Percentiles rank a stretch among this genome's conserved stretches.
Evolutionary conservation across 2,888 invertebrate species (phyloP).

Genomic region (Eupithecia inturbata): DNA sequence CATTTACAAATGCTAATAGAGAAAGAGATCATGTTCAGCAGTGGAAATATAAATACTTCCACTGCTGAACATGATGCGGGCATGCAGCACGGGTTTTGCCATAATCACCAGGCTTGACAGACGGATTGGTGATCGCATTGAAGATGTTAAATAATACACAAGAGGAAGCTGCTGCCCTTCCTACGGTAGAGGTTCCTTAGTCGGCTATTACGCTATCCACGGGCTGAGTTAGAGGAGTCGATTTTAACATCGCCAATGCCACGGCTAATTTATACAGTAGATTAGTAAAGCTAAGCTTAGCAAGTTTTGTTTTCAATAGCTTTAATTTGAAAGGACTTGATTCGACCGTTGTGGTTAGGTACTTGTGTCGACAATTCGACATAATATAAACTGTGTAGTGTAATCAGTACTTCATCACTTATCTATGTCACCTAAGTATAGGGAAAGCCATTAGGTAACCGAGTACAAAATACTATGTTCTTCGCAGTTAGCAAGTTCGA

Average conservation of each 20-base stretch:
- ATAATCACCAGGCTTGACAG: too few relatives aligned
- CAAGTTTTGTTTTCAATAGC: too few relatives aligned
- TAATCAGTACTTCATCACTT: background rate
- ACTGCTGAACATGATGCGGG: background rate
- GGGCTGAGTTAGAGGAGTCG: background rate
- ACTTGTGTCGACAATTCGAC: background rate
- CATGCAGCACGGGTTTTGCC: background rate
- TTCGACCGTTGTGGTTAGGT: background rate
- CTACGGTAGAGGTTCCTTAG: background rate
- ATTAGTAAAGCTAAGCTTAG: too few relatives aligned
- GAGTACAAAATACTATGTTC: slow-evolving; percentile 3
- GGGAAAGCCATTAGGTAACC: background rate
- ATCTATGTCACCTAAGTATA: background rate
- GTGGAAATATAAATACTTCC: too few relatives aligned
- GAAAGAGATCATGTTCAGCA: too few relatives aligned
- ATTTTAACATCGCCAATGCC: background rate
- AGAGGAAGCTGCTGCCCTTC: background rate
- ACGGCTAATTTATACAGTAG: too few relatives aligned
- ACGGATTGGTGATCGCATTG: background rate
- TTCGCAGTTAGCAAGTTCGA: slow-evolving; percentile 6
- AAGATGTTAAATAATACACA: background rate
- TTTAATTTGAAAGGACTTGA: background rate
- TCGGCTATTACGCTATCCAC: background rate
- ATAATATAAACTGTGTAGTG: background rate
- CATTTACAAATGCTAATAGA: too few relatives aligned